Evolutionary conservation across 1,140 invertebrate genomes (phyloP), one percentile per base, ranked within the genome.

Genomic region (Cydia strobilella): DNA sequence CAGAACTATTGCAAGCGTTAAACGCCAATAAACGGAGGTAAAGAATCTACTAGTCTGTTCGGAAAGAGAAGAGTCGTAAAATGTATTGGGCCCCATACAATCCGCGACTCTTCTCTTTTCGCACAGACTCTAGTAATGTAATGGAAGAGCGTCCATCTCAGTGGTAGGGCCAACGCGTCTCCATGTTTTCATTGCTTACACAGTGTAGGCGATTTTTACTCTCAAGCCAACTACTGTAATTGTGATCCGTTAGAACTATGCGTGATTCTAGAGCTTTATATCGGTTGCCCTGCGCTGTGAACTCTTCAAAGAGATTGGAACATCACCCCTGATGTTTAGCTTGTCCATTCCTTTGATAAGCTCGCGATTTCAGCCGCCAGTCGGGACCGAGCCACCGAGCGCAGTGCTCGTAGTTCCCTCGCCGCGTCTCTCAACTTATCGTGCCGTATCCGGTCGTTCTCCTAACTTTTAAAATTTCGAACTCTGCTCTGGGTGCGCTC

Each of bases 301-400:
- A 59, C 20, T 59, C 18, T 18, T 15, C 4, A 23, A 45, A 59
- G 4, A 23, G 20, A 23, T 59, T 12, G 9, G 18, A 59, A 59
- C 18, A 59, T 1, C 20, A 10, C 18, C 20, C 15, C 18, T 59
- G 18, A 23, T 59, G 54, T 59, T 59, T 59, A 59, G 54, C 20
- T 59, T 59, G 54, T 59, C 20, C 54, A 59, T 59, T 59, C 18
- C 54, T 59, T 59, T 59, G 54, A 59, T 59, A 91, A 89, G 87
- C 88, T 91, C 87, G 88, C 89, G 82, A 89, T 91, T 90, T 90
- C 80, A 74, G 65, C 77, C 83, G 86, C 81, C 88, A 92, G 90
- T 92, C 81, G 80, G 77, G 82, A 85, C 86, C 84, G 90, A 78
- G 86, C 84, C 83, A 83, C 80, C 80, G 82, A 78, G 73, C 76